A percentile compares a stretch with the other conserved stretches of the same genome.
Evolutionary conservation across 2,888 invertebrate species (phyloP).

Genomic region (Orthosia incerta): DNA sequence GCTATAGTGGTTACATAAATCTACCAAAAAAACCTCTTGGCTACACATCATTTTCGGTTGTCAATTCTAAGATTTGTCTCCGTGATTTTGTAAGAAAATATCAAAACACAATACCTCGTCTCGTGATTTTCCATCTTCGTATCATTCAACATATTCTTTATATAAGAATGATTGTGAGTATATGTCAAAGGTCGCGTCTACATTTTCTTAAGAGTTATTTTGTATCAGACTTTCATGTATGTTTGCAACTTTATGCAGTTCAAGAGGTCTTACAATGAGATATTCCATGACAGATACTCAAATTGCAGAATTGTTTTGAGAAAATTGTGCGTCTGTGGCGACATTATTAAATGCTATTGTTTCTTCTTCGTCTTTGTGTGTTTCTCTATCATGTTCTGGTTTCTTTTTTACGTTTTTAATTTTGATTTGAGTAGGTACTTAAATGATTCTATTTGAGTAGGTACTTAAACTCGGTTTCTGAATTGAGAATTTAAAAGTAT

Average conservation of each 20-base stretch:
- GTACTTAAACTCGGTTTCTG: too few relatives aligned
- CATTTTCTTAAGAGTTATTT: not conserved
- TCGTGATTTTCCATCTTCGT: conserved; percentile 10
- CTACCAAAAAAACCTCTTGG: not conserved
- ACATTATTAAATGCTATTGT: not conserved
- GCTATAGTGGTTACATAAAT: not conserved
- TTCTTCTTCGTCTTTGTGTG: not conserved
- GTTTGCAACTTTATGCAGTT: not conserved
- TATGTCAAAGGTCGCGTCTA: not conserved
- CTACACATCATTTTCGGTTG: not conserved
- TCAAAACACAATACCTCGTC: not conserved
- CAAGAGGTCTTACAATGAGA: not conserved
- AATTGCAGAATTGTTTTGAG: not conserved
- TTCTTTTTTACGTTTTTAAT: not conserved
- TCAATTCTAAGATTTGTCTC: not conserved
- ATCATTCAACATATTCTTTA: not conserved
- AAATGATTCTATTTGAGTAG: not conserved
- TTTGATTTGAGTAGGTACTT: not conserved
- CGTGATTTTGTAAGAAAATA: conserved; percentile 6
- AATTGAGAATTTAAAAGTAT: too few relatives aligned
- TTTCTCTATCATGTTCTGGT: too few relatives aligned
- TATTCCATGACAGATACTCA: not conserved
- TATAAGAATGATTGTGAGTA: not conserved
- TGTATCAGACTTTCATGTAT: not conserved
- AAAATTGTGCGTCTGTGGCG: not conserved